A percentile compares a stretch with the other conserved stretches of the same genome.
Conservation (phyloP, 2,888 invertebrate species). For the Ectemnius continuus region DNA sequence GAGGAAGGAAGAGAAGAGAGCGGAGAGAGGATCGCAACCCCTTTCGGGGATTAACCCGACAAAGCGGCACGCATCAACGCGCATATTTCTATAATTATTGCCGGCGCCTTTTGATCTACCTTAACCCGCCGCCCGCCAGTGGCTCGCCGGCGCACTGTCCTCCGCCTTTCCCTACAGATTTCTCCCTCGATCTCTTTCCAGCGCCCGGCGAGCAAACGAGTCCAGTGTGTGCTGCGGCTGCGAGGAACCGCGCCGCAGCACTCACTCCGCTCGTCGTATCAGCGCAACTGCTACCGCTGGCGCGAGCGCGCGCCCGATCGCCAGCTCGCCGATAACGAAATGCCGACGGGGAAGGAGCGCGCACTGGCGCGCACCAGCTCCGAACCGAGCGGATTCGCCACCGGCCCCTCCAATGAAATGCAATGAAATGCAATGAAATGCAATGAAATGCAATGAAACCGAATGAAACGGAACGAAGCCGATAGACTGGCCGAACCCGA, state of each 20-base stretch:
- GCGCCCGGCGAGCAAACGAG: conserved; percentile 10
- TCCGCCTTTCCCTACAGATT: conserved; percentile 42
- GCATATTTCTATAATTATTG: conserved; percentile 78
- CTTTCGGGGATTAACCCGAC: conserved; percentile 64
- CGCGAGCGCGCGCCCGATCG: conserved; percentile 56
- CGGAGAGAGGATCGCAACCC: conserved; percentile 43
- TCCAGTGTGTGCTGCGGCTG: too few relatives aligned
- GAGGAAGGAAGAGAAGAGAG: conserved; percentile 36
- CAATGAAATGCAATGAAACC: conserved; percentile 30
- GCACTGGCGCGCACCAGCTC: not conserved
- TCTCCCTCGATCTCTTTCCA: conserved; percentile 50
- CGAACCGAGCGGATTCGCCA: not conserved
- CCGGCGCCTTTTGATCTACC: conserved; percentile 75
- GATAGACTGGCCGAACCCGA: conserved; percentile 4
- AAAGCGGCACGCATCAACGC: conserved; percentile 69
- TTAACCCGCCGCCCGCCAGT: conserved; percentile 65
- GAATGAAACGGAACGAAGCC: not conserved
- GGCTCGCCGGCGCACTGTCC: conserved; percentile 42
- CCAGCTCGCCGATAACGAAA: conserved; percentile 69
- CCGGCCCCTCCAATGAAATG: conserved; percentile 13
- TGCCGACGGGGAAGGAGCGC: conserved; percentile 52
- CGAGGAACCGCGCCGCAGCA: too few relatives aligned
- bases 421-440: conserved; percentile 35
- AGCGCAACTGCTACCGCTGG: conserved; percentile 25
- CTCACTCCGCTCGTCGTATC: conserved; percentile 39